Evolutionary conservation across 2,113 vertebrate genomes (phyloP), one percentile per base, ranked within the genome.

Genomic region (Paracanthobrama guichenoti): DNA sequence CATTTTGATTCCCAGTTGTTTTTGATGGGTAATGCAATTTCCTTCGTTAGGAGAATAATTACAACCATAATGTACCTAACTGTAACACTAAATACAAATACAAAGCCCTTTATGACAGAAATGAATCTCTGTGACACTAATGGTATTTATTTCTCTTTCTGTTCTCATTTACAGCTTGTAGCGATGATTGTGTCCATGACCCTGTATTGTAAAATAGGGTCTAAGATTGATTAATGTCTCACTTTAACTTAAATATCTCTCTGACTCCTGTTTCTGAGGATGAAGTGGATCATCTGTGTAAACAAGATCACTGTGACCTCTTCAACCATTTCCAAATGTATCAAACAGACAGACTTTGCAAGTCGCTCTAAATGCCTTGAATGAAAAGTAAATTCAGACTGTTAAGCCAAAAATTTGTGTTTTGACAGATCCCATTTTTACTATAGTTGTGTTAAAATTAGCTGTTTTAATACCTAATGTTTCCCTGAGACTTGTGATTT

Each of bases 171-270:
- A 75, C 81, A 95, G 94, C 59, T 95, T 4, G 90, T 87, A 73
- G 93, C 93, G 71, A 94, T 95, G 94, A 67, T 42, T 14, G 92
- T 93, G 72, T 93, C 94, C 46, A 91, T 95, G 93, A 90, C 44
- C 42, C 86, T 95, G 4, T 95, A 87, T 88, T 92, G 92, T 89
- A 85, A 79, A 62, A 89, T 94, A 35, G 91, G 91, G 46, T 91
- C 90, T 2, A 88, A 89, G 64, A 4, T 0, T 44, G 7, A 35
- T 90, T 83, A 85, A 85, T 44, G 31, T 46, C 53, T 77, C 62
- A 42, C 66, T 48, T 18, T 11, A 26, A 24, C n/a, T n/a, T 6
- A 24, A 62, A 14, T 20, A 69, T 39, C 18, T 67, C 18, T 35
- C 28, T 13, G 11, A 81, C 62, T 50, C 64, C 28, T 10, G 14